phyloP scores from a whole-genome alignment of 1,140 invertebrate genomes.

The Hyles vespertilio region DNA sequence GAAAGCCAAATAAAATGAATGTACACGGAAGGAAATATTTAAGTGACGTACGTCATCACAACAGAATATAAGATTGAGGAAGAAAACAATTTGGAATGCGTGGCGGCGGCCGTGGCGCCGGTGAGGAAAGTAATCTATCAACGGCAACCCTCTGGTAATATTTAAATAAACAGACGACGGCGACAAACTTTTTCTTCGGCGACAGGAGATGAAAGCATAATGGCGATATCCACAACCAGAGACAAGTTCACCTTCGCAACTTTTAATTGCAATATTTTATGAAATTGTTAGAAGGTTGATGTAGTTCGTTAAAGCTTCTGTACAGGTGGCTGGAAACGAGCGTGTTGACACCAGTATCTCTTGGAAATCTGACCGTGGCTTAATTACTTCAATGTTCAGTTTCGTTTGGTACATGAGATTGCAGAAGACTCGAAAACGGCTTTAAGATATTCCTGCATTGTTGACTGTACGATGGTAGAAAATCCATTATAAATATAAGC shows the following conservation, averaged over 20 bases:
- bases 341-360: too few species aligned
- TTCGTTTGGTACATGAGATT: too few species aligned
- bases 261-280: constrained; percentile 23
- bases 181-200: constrained; percentile 25
- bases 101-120: constrained; percentile 23
- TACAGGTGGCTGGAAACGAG: too few species aligned
- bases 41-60: constrained; percentile 10
- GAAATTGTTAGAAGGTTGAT: constrained; percentile 1
- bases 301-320: too few species aligned
- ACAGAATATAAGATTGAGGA: constrained; percentile 37
- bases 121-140: constrained; percentile 48
- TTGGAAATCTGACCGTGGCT: too few species aligned
- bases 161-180: constrained; percentile 44
- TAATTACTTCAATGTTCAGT: too few species aligned
- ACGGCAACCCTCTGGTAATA: constrained; percentile 43
- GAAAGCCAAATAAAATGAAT: too few species aligned
- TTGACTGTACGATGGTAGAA: too few species aligned
- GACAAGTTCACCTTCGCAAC: constrained; percentile 20
- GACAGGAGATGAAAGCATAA: constrained; percentile 25
- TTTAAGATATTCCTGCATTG: too few species aligned
- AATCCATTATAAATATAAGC: too few species aligned
- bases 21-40: too few species aligned
- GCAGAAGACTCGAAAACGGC: too few species aligned
- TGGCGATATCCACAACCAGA: constrained; percentile 18
- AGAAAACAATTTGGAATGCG: constrained; percentile 38